Percentiles rank a stretch among this genome's conserved stretches.
Conservation (phyloP, 2,113 vertebrate genomes). For the Eira barbara region DNA sequence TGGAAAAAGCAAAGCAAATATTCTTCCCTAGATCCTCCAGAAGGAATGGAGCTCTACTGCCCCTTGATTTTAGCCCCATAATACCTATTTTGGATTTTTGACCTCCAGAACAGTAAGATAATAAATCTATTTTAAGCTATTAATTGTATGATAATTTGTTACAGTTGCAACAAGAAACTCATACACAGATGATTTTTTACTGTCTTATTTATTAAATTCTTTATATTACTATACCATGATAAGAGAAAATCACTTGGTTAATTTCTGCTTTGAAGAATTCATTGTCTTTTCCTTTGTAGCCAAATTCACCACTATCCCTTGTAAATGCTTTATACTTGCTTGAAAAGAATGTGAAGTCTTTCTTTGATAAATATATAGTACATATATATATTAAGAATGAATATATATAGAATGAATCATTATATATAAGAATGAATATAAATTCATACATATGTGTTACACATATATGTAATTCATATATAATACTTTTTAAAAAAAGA, state of each 20-base stretch:
- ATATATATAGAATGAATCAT: neutral
- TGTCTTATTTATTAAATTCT: neutral
- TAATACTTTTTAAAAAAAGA: too few species aligned
- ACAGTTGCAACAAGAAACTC: neutral
- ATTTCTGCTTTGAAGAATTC: neutral
- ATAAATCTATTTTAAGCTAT: neutral
- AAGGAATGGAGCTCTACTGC: neutral
- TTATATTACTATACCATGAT: neutral
- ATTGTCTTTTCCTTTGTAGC: neutral
- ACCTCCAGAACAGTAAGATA: neutral
- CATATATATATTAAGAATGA: neutral
- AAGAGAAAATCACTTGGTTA: neutral
- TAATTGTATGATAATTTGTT: neutral
- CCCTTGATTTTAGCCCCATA: neutral
- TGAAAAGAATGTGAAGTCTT: neutral
- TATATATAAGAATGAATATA: neutral
- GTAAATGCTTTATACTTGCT: neutral
- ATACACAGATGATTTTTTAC: neutral
- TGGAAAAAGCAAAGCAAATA: neutral
- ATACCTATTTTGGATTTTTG: neutral
- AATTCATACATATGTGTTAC: neutral
- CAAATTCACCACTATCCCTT: neutral
- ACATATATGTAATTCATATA: neutral
- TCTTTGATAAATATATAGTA: neutral
- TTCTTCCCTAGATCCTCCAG: neutral